Evolutionary conservation across 2,113 vertebrate genomes (phyloP).

Genomic region (chimpanzee (Pan troglodytes)): NHGRI_mPanTro3-v2.1_pri NC_072407.2:127077001-127077500

Average conservation of each 20-base stretch:
- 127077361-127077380: slow-evolving; percentile 24
- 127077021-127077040: neutral
- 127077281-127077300: neutral
- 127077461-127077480: neutral
- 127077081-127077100: neutral
- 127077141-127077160: neutral
- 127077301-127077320: neutral
- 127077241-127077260: neutral
- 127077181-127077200: neutral
- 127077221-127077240: neutral
- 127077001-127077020: neutral
- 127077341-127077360: neutral
- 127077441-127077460: neutral
- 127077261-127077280: neutral
- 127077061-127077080: neutral
- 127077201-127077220: neutral
- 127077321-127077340: neutral
- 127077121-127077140: neutral
- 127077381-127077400: neutral
- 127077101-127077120: neutral
- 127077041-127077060: neutral
- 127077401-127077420: neutral
- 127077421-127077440: neutral
- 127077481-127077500: neutral
- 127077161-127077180: neutral